Base-by-base conservation (phyloP, 1,140 invertebrate species). In the Leptinotarsa undecemlineata region DNA sequence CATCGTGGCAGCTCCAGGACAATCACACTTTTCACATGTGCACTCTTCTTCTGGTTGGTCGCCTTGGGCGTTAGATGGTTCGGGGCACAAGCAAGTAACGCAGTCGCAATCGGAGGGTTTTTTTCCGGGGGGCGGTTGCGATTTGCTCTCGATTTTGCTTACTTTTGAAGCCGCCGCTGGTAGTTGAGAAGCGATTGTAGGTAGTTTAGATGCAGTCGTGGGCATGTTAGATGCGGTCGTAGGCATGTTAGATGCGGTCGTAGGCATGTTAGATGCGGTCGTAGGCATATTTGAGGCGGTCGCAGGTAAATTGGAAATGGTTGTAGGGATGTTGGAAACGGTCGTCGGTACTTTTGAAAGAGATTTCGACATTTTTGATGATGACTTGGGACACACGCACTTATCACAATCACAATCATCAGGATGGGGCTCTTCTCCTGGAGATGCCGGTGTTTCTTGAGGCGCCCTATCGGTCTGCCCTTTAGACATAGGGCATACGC, bases 371-470 rank as follows among this genome's bases (percentile, higher is more conserved):
- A n/a, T 68, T 68, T n/a, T 26, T 23, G 66, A 42, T 42, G 66
- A 47, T 19, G 69, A 51, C 14, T 57, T 51, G 11, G 76, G 76
- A 42, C 76, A 77, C 3, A 20, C 48, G 61, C 76, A 77, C 20
- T 72, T 48, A 11, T 26, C 23, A 60, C 76, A 77, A 26, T 75
- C 70, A 26, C 76, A 77, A 15, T 74, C 72, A 20, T 71, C 72
- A 51, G 70, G 70, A 71, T 71, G 70, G 3, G 8, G 8, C 15
- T 26, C 47, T 19, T 61, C 68, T 23, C 21, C 17, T 20, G 74
- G 20, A 72, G 11, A n/a, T 60, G 62, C 3, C 48, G 47, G 11
- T 63, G 17, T 48, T 17, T 26, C 42, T 19, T 48, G 33, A 17
- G 61, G 11, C 13, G 21, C 48, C 4, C 62, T 61, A 47, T 73